Conservation (phyloP, 2,113 vertebrate genomes). For the Syngnathus scovelli region DNA sequence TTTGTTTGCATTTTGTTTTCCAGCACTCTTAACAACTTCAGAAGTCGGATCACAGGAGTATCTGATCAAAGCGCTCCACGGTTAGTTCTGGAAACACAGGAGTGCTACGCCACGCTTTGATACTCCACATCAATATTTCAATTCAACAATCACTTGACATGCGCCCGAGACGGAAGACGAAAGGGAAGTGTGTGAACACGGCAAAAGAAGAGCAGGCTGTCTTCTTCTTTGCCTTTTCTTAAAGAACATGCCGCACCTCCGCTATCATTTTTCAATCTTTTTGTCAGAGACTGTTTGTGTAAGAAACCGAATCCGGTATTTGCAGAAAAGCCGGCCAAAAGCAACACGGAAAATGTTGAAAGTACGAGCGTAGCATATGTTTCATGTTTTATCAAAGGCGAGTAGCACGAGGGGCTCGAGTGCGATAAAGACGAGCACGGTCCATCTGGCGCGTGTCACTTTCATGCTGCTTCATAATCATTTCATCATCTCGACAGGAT, state of each 20-base stretch:
- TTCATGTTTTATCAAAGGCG: conserved; percentile 66
- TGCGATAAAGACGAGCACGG: conserved; percentile 51
- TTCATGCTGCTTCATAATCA: conserved; percentile 58
- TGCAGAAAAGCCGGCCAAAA: background rate
- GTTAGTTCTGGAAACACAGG: conserved; percentile 80
- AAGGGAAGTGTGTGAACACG: conserved; percentile 41
- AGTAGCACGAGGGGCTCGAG: conserved; percentile 42
- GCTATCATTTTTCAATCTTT: background rate
- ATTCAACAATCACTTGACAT: conserved; percentile 81
- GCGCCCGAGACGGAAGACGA: conserved; percentile 70
- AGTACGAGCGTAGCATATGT: conserved; percentile 44
- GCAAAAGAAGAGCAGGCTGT: conserved; percentile 40
- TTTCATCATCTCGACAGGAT: conserved; percentile 61
- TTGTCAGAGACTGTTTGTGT: no score
- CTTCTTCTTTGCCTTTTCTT: conserved; percentile 38
- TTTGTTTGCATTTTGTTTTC: conserved; percentile 83
- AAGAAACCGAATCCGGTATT: background rate
- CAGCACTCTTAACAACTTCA: conserved; percentile 81
- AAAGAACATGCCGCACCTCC: background rate
- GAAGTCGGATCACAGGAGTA: conserved; percentile 81
- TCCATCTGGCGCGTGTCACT: conserved; percentile 62
- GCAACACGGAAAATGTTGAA: conserved; percentile 11
- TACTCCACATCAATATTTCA: conserved; percentile 83
- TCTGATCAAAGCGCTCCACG: conserved; percentile 78
- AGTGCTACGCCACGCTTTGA: conserved; percentile 78